These are phyloP conservation scores for Battus philenor DNA, from an alignment of 1,140 invertebrate species.

Conservation along the genomic window DNA sequence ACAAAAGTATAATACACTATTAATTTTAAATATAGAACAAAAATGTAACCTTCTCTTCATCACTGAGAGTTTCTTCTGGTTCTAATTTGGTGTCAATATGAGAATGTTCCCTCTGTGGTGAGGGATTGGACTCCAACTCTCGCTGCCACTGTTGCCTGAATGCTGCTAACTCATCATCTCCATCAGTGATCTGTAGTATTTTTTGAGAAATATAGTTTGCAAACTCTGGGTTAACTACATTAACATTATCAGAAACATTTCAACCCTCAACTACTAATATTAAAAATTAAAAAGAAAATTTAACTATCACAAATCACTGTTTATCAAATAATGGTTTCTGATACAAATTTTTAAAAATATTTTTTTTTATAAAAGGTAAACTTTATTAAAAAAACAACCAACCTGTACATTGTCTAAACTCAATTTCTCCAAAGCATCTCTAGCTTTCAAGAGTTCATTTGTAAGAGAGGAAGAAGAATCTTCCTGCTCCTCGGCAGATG, in stretches of 20 bases:
- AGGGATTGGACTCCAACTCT: constrained; percentile 53
- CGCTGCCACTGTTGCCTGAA: constrained; percentile 71
- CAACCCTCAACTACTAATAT: too few relatives aligned
- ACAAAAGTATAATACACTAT: neutral
- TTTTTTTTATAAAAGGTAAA: too few relatives aligned
- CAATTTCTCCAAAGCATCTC: constrained; percentile 15
- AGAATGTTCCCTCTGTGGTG: constrained; percentile 29
- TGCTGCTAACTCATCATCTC: constrained; percentile 50
- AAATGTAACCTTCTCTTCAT: constrained; percentile 57
- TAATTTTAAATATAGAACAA: neutral
- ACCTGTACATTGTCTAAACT: constrained; percentile 14
- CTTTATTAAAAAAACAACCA: too few relatives aligned
- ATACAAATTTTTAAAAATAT: too few relatives aligned
- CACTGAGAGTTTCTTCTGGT: constrained; percentile 30
- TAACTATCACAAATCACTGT: too few relatives aligned
- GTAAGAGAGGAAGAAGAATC: constrained; percentile 14
- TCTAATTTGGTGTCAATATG: constrained; percentile 13
- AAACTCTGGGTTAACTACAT: too few relatives aligned
- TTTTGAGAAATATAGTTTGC: too few relatives aligned
- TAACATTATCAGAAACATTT: too few relatives aligned
- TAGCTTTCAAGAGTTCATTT: constrained; percentile 9
- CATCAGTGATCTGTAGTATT: constrained; percentile 29
- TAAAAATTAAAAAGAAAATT: too few relatives aligned
- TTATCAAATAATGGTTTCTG: too few relatives aligned
- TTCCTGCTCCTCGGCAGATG: constrained; percentile 4